Evolutionary conservation across 2,888 invertebrate species (phyloP).

Genomic region (Rhaphigaster nebulosa): DNA sequence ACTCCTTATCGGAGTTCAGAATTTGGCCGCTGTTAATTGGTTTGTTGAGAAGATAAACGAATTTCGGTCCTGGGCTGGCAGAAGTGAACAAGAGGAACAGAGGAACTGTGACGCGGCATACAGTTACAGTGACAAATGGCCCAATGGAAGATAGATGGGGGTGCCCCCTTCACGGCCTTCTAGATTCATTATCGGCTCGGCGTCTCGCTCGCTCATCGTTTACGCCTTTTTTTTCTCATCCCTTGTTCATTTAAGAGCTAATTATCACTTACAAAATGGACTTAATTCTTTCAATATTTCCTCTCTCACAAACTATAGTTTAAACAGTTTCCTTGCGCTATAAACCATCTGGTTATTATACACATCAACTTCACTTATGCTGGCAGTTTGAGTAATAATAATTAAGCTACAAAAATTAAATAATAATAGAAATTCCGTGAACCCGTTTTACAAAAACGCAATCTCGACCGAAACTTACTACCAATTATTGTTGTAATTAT

Average conservation of each 20-base stretch:
- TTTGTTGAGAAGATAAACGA: neutral
- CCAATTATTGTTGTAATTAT: no score
- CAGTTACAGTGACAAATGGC: neutral
- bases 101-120: neutral
- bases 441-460: no score
- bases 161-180: constrained; percentile 4
- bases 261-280: neutral
- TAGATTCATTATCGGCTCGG: neutral
- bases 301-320: no score
- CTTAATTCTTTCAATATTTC: no score
- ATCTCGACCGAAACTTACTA: no score
- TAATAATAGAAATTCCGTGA: no score
- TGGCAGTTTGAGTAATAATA: no score
- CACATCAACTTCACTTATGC: no score
- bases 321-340: no score
- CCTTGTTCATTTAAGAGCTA: neutral
- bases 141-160: neutral
- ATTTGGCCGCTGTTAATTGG: neutral
- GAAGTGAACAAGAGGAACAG: neutral
- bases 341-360: no score
- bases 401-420: no score
- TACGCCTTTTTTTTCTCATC: neutral
- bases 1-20: no score
- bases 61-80: neutral
- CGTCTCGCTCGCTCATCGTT: neutral